Evolutionary conservation across 2,113 vertebrate species (phyloP), one percentile per base, ranked within the genome.

Genomic region (Eptesicus fuscus): DNA sequence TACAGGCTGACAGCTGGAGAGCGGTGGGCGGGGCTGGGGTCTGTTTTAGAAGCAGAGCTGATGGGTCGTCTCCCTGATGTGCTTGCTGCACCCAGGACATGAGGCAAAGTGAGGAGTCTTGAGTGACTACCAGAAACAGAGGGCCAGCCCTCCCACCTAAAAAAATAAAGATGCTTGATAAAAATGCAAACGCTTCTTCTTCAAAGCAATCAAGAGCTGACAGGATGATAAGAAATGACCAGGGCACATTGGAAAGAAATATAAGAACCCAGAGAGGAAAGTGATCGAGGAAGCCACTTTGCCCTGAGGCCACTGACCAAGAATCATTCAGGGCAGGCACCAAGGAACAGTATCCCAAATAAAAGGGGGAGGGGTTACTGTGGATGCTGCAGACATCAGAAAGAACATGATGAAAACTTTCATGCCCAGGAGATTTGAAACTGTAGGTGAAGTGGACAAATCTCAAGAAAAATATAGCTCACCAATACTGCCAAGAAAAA

Each of bases 391-490:
- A 53, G 47, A 63, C 14, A 9, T 49, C 13, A 23, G 20, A 80
- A 88, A 83, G 80, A 63, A 37, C 22, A 13, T 2, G 37, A 65
- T 22, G 69, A 56, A 40, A 82, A 85, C 18, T 8, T 7, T 73
- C 65, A 37, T 71, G 44, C 42, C 51, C 16, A 10, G 25, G 32
- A 47, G 42, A 30, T 49, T 76, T 74, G 59, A 94, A 83, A 78
- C 44, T 53, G 80, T 93, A 74, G 40, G 25, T 37, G 40, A 71
- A 35, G 70, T 85, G 69, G 35, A 28, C 20, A 94, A 86, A 86
- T 73, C 20, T 35, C 47, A 70, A 96, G 53, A 94, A 83, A 92
- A 93, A 78, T 35, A 71, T 25, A 63, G 28, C 22, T 84, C 92
- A 22, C 22, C 8, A 25, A 79, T 40, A 74, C 51, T 25, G 22